Percentiles rank a stretch among this genome's conserved stretches.
Evolutionary conservation across 2,888 invertebrate species (phyloP).

Genomic region (Rotaria socialis): DNA sequence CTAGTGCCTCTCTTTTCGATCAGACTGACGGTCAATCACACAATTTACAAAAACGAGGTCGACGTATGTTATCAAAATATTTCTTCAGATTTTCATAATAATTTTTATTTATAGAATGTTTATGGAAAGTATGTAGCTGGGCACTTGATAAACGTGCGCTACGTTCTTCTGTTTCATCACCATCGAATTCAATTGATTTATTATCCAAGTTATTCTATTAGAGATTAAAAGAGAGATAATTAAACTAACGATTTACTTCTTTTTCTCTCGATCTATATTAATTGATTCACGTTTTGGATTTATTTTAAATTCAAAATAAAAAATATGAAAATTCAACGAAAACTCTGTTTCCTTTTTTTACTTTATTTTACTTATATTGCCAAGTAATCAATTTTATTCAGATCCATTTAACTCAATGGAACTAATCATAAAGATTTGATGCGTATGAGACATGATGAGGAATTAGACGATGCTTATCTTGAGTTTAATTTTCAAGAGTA

Average conservation of each 20-base stretch:
- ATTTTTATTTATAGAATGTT: neutral
- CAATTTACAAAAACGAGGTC: neutral
- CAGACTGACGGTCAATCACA: neutral
- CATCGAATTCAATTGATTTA: neutral
- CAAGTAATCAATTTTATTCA: too few species aligned
- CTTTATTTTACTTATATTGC: too few species aligned
- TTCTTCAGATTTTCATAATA: neutral
- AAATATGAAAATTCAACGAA: too few species aligned
- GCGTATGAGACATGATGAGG: too few species aligned
- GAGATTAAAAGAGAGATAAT: neutral
- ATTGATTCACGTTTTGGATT: too few species aligned
- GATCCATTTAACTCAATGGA: too few species aligned
- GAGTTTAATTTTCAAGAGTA: too few species aligned
- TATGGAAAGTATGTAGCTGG: conserved; percentile 34
- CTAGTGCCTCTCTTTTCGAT: neutral
- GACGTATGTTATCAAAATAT: neutral
- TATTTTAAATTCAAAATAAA: too few species aligned
- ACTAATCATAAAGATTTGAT: too few species aligned
- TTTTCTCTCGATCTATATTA: too few species aligned
- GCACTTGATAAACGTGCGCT: conserved; percentile 13
- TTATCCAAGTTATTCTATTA: neutral
- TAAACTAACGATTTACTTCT: neutral
- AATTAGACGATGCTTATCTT: too few species aligned
- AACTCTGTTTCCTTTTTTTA: too few species aligned
- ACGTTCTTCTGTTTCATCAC: neutral